A percentile compares a stretch with the other conserved stretches of the same genome.
These are phyloP conservation scores for Myripristis murdjan DNA, from an alignment of 2,797 vertebrate species.

Conservation along the genomic window DNA sequence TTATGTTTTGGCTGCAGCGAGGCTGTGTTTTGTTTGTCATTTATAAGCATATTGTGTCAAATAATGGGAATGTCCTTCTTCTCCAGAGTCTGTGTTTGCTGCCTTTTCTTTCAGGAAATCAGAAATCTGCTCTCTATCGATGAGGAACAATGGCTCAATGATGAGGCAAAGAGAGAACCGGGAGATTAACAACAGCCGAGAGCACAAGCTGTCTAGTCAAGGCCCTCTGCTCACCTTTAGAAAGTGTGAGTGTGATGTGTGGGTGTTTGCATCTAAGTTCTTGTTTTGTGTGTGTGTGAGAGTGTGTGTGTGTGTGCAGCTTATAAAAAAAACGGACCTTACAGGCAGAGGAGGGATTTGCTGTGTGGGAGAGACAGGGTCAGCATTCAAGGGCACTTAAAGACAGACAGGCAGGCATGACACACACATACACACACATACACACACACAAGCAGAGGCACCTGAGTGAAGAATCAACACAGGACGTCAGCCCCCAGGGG, in stretches of 20 bases:
- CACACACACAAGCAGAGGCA: background rate
- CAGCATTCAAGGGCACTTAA: slow-evolving; percentile 25
- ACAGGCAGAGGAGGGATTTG: slow-evolving; percentile 14
- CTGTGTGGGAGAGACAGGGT: slow-evolving; percentile 12
- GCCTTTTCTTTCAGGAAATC: slow-evolving; percentile 17
- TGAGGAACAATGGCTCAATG: slow-evolving; percentile 21
- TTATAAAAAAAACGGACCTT: slow-evolving; percentile 13
- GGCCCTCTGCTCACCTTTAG: slow-evolving; percentile 29
- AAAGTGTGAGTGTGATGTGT: slow-evolving; percentile 26
- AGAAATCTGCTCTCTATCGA: slow-evolving; percentile 28
- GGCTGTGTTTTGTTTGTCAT: background rate
- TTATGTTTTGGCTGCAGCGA: background rate
- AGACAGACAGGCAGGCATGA: slow-evolving; percentile 6
- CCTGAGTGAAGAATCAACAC: background rate
- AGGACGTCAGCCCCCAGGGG: slow-evolving; percentile 21
- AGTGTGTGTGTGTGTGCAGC: background rate
- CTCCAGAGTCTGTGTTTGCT: slow-evolving; percentile 2
- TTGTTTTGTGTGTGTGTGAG: background rate
- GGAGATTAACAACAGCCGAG: slow-evolving; percentile 43
- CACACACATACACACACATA: background rate
- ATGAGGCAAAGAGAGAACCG: slow-evolving; percentile 52
- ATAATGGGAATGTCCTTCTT: no score
- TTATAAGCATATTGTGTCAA: background rate
- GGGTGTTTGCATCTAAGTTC: background rate
- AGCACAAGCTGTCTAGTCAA: background rate